Evolutionary conservation across 2,797 vertebrate genomes (phyloP).

Genomic region (Gobionotothen gibberifrons): DNA sequence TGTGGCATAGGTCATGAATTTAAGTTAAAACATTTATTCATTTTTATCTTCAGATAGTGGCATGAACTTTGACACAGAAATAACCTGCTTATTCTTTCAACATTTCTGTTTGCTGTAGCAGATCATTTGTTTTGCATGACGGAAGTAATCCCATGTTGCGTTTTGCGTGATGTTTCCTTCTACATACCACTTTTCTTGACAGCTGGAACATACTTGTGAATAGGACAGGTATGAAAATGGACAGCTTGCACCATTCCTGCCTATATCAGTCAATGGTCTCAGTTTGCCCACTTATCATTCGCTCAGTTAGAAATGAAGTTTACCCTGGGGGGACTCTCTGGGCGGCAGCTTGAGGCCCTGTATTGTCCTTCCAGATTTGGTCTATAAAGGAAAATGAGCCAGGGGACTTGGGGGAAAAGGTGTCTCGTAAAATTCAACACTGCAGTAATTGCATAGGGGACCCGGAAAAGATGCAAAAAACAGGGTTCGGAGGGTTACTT

Average conservation of each 20-base stretch:
- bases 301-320: constrained; percentile 54
- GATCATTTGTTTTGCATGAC: neutral
- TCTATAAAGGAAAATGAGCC: constrained; percentile 75
- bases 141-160: neutral
- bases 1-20: neutral
- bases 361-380: constrained; percentile 60
- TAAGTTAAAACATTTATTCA: neutral
- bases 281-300: constrained; percentile 51
- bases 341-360: constrained; percentile 16
- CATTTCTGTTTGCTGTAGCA: neutral
- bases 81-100: neutral
- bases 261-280: constrained; percentile 30
- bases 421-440: constrained; percentile 74
- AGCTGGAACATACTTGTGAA: constrained; percentile 11
- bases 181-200: neutral
- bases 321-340: constrained; percentile 43
- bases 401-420: constrained; percentile 66
- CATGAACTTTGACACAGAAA: neutral
- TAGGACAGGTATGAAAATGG: constrained; percentile 9
- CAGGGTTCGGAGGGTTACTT: no score
- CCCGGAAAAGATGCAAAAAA: constrained; percentile 37
- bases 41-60: neutral
- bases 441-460: constrained; percentile 53
- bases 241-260: constrained; percentile 12
- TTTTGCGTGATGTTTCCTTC: neutral